Conservation (phyloP, 1,140 invertebrate genomes). For the Nasonia giraulti region DNA sequence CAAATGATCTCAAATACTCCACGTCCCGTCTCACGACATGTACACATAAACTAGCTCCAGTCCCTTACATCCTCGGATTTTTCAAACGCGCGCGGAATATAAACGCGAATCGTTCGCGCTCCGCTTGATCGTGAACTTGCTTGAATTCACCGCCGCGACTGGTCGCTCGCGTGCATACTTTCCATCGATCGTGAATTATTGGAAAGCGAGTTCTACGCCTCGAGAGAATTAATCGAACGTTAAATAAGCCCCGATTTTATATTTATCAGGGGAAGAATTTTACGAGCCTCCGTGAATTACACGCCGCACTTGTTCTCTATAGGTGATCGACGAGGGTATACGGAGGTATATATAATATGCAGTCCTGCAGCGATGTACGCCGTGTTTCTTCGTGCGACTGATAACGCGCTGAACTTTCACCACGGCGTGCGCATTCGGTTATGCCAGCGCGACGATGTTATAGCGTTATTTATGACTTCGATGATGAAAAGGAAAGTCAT, state of each 20-base stretch:
- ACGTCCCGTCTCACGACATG: no score
- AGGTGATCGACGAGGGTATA: no score
- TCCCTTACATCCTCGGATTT: neutral
- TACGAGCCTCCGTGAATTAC: conserved; percentile 3
- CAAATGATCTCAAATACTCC: no score
- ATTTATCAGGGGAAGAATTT: neutral
- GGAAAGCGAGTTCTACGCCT: conserved; percentile 7
- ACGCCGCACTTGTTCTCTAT: neutral
- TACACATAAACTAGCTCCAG: neutral
- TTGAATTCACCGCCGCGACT: conserved; percentile 14
- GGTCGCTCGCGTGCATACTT: conserved; percentile 7
- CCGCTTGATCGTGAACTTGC: conserved; percentile 29
- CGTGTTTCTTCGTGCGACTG: neutral
- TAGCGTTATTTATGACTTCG: no score
- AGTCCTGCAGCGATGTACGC: neutral
- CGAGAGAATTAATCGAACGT: conserved; percentile 23
- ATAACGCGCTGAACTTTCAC: neutral
- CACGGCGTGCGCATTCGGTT: neutral
- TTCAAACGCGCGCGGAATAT: no score
- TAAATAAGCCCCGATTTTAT: conserved; percentile 32
- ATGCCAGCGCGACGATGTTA: neutral
- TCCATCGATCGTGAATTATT: conserved; percentile 38
- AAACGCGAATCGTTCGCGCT: conserved; percentile 13
- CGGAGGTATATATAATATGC: no score
- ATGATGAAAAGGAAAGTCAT: neutral